Base-by-base conservation (phyloP, 1,140 invertebrate species). In the Andricus grossulariae region DNA sequence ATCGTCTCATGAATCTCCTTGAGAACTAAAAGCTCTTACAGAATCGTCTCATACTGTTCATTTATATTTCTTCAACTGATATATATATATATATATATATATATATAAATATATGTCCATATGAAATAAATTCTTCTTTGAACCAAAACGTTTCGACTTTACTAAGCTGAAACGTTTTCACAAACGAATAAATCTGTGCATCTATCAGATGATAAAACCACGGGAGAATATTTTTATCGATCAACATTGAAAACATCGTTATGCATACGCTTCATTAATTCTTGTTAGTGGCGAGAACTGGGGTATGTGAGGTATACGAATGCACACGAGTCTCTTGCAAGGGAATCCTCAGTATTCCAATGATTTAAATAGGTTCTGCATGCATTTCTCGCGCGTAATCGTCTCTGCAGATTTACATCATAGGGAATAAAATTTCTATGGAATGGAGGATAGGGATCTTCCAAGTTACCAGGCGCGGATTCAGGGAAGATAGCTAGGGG, bases 181-280 rank as follows among this genome's bases (percentile, higher is more conserved):
- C 19, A 21, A 57, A 21, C 7, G 15, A 60, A 39, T 60, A 60
- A 39, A 32, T 60, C 57, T 19, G 18, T 57, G 19, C 19, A 66
- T 16, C 6, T 66, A 66, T 15, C 16, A 16, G 57, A 25, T 32
- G 21, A 32, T 66, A 25, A 25, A 25, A 66, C 60, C 25, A 13
- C 21, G 8, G 39, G 60, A 66, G 32, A 66, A 66, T 16, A 21
- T 45, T 60, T 66, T 45, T 45, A 66, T 66, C 32, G 60, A 39
- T 15, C 60, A 57, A 32, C 25, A 66, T 66, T 66, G 60, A 66
- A 32, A 39, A 39, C 25, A 66, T 66, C 57, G 57, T 66, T 66
- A 66, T 66, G 32, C 60, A 66, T 39, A 66, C 25, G 60, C 25
- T 45, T 39, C 60, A 66, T 66, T 39, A 66, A 66, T 66, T 66